phyloP scores from a whole-genome alignment of 2,797 vertebrate species.

The Crenichthys baileyi region DNA sequence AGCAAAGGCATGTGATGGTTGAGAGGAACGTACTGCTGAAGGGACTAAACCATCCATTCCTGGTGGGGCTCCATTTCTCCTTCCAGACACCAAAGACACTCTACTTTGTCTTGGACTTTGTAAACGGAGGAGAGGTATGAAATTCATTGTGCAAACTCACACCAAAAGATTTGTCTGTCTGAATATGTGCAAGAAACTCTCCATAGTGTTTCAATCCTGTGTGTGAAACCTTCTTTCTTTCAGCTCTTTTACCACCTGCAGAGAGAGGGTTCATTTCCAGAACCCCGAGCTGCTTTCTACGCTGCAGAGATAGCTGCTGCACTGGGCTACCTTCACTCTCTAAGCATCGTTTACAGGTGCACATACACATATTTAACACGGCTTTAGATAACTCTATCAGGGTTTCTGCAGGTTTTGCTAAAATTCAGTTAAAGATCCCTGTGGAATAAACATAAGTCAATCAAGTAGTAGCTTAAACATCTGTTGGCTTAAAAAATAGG shows the following conservation, averaged over 20 bases:
- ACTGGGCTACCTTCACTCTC: slow-evolving; percentile 82
- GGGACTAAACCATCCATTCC: slow-evolving; percentile 82
- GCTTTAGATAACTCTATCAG: neutral
- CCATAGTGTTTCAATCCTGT: neutral
- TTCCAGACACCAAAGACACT: slow-evolving; percentile 82
- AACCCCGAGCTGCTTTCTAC: slow-evolving; percentile 80
- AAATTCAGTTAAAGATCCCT: neutral
- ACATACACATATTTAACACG: neutral
- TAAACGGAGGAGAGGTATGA: slow-evolving; percentile 84
- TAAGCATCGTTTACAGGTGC: slow-evolving; percentile 83
- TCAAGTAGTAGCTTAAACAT: too few species aligned
- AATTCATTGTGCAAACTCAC: neutral
- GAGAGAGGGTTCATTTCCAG: slow-evolving; percentile 78
- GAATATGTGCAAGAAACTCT: neutral
- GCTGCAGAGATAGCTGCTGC: slow-evolving; percentile 81
- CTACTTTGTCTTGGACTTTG: slow-evolving; percentile 84
- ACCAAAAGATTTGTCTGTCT: neutral
- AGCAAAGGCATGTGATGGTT: slow-evolving; percentile 84
- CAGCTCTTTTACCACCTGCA: slow-evolving; percentile 86
- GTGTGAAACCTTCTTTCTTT: slow-evolving; percentile 14
- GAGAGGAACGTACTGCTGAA: slow-evolving; percentile 84
- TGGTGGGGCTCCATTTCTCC: slow-evolving; percentile 84
- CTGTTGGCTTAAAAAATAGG: neutral
- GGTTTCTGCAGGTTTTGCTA: neutral
- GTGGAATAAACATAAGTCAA: neutral